phyloP scores from a whole-genome alignment of 2,113 vertebrate species.

The Xyrauchen texanus region DNA sequence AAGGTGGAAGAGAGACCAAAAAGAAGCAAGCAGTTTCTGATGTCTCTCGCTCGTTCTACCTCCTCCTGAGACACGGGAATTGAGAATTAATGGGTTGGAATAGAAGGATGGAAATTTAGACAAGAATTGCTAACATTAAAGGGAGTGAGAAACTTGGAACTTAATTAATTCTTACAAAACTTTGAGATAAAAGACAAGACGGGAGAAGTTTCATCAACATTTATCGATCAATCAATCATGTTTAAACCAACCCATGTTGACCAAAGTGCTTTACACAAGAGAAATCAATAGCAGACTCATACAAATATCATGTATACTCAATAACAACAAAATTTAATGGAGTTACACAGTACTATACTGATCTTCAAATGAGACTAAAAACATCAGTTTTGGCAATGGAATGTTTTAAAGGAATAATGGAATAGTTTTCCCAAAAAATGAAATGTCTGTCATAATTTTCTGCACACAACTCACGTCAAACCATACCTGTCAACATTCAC shows the following conservation, averaged over 20 bases:
- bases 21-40: conserved; percentile 8
- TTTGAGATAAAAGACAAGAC: conserved; percentile 11
- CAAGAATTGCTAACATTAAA: conserved; percentile 34
- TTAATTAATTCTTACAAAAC: conserved; percentile 26
- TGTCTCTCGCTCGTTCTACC: conserved; percentile 15
- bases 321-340: too few species aligned
- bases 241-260: neutral
- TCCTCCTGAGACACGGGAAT: neutral
- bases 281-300: too few species aligned
- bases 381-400: too few species aligned
- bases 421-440: too few species aligned
- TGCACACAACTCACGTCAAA: too few species aligned
- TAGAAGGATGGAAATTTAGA: conserved; percentile 12
- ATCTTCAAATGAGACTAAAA: too few species aligned
- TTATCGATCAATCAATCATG: neutral
- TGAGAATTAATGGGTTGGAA: conserved; percentile 1
- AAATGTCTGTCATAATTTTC: too few species aligned
- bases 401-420: too few species aligned
- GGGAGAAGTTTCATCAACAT: conserved; percentile 9
- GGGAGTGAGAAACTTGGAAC: conserved; percentile 23
- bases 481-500: too few species aligned
- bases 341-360: too few species aligned
- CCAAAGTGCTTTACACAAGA: too few species aligned
- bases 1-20: conserved; percentile 6
- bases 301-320: too few species aligned